phyloP scores from a whole-genome alignment of 2,888 invertebrate species.

The Tipula helvola region DNA sequence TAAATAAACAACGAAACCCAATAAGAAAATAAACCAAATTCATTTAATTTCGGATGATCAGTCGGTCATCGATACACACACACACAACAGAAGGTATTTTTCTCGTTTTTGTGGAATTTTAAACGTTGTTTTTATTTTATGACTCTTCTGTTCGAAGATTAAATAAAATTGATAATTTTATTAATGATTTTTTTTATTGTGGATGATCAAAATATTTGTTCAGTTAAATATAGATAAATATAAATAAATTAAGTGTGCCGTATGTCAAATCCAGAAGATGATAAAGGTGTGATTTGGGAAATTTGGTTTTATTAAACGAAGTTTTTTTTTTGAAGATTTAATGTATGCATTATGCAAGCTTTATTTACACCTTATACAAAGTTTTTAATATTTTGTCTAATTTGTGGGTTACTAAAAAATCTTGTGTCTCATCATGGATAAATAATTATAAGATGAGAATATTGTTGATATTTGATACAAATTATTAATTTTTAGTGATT shows the following conservation, averaged over 20 bases:
- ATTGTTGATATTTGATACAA: too few species aligned
- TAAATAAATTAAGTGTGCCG: background rate
- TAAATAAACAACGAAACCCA: background rate
- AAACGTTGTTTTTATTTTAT: background rate
- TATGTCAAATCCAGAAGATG: background rate
- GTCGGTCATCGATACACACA: background rate
- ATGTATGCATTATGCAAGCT: too few species aligned
- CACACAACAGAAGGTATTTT: background rate
- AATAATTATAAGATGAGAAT: too few species aligned
- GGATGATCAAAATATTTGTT: background rate
- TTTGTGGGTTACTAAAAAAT: too few species aligned
- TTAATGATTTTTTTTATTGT: background rate
- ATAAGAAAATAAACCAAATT: background rate
- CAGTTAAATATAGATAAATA: background rate
- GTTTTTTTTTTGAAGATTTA: too few species aligned
- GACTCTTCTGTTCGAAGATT: background rate
- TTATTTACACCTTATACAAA: too few species aligned
- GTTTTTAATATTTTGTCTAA: too few species aligned
- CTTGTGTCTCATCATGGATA: too few species aligned
- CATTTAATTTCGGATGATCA: background rate
- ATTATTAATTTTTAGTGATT: too few species aligned
- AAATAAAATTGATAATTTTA: background rate
- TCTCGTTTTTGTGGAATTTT: background rate
- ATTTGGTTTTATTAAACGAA: background rate
- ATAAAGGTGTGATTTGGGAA: background rate